A percentile compares a stretch with the other conserved stretches of the same genome.
Conservation (phyloP, 2,888 invertebrate genomes). For the Pseudococcus jackbeardsleyi region DNA sequence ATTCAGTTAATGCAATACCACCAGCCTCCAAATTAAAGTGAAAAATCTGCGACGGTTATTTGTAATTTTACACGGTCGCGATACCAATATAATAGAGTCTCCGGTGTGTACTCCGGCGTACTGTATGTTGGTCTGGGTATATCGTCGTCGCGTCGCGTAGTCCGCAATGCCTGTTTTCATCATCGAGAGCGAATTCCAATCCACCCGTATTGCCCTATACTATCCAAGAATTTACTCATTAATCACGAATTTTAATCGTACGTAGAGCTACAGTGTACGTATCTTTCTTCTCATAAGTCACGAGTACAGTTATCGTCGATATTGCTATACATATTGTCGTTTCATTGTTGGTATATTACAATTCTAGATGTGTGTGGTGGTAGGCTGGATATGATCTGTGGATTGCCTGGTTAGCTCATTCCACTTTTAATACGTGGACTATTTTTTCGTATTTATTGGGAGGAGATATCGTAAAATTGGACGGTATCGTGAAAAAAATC, state of each 20-base stretch:
- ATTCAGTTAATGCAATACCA: conserved; percentile 47
- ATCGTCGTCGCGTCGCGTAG: background rate
- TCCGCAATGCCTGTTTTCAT: conserved; percentile 6
- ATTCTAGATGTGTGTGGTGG: background rate
- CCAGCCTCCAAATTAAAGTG: conserved; percentile 54
- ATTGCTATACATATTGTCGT: conserved; percentile 17
- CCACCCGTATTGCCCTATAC: background rate
- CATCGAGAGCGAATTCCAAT: conserved; percentile 45
- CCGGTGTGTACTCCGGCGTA: background rate
- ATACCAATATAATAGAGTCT: conserved; percentile 15
- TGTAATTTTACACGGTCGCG: conserved; percentile 52
- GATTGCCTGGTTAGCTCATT: too few relatives aligned
- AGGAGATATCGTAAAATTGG: background rate
- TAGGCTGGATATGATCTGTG: background rate
- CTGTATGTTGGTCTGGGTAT: background rate
- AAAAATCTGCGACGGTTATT: conserved; percentile 56
- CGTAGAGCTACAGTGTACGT: background rate
- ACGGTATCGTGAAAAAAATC: background rate
- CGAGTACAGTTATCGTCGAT: conserved; percentile 50
- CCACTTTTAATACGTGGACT: background rate
- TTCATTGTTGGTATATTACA: background rate
- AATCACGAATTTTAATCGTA: conserved; percentile 51
- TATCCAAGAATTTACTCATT: conserved; percentile 40
- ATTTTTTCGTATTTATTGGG: background rate
- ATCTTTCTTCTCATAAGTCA: conserved; percentile 31